Evolutionary conservation across 64 coral and sea anemone species (phyloP).

Genomic region (Cladopsammia gracilis): DNA sequence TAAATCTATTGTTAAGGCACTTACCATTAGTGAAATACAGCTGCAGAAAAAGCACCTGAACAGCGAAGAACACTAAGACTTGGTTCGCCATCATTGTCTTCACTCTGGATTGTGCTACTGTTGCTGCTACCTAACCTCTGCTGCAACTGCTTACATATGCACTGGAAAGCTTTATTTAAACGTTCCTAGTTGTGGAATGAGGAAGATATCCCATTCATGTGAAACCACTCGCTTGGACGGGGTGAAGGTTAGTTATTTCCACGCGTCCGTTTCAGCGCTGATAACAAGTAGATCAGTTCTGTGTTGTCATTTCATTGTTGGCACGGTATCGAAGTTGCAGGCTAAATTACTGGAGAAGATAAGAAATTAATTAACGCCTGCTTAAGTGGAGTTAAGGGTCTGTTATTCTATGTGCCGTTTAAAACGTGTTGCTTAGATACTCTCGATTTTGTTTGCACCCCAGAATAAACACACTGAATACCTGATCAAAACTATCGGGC

Average conservation of each 20-base stretch:
- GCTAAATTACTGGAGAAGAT: too few species aligned
- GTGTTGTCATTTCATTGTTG: too few species aligned
- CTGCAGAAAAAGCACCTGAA: neutral
- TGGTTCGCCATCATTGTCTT: neutral
- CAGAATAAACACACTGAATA: too few species aligned
- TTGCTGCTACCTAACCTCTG: neutral
- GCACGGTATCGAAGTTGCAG: too few species aligned
- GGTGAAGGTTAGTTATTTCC: neutral
- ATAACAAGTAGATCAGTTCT: too few species aligned
- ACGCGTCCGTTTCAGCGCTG: neutral
- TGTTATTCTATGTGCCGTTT: too few species aligned
- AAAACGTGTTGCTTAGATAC: too few species aligned
- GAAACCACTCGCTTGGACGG: neutral
- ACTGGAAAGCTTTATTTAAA: neutral
- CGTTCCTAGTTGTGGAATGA: neutral
- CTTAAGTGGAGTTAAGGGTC: too few species aligned
- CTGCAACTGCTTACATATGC: neutral
- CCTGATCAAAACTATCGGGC: too few species aligned
- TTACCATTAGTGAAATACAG: neutral
- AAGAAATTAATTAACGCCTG: too few species aligned
- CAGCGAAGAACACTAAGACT: neutral
- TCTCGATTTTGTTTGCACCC: too few species aligned
- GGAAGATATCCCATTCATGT: neutral
- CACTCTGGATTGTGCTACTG: neutral
- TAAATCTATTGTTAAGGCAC: too few species aligned